A percentile compares a stretch with the other conserved stretches of the same genome.
phyloP scores from a whole-genome alignment of 1,140 invertebrate genomes.

The Papilio polytes region DNA sequence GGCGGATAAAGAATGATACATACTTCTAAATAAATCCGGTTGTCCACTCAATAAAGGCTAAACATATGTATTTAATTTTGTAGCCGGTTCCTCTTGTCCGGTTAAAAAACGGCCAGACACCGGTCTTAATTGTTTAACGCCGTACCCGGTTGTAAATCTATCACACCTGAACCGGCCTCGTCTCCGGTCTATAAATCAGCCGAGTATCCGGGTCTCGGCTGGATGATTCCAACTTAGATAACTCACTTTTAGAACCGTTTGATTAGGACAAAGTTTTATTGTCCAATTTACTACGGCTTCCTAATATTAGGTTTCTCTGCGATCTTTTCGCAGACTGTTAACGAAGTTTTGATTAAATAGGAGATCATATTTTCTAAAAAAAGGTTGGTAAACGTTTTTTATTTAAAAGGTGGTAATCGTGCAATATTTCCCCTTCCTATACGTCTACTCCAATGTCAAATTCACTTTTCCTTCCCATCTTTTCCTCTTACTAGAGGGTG shows the following conservation, averaged over 20 bases:
- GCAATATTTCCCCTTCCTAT: too few species aligned
- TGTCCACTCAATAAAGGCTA: not conserved
- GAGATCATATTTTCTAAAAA: not conserved
- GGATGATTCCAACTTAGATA: slow-evolving; percentile 61
- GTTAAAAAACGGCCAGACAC: slow-evolving; percentile 44
- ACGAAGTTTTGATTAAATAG: slow-evolving; percentile 15
- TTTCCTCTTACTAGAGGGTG: too few species aligned
- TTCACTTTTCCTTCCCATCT: too few species aligned
- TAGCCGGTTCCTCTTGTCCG: slow-evolving; percentile 30
- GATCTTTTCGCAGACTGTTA: not conserved
- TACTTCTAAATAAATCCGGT: not conserved
- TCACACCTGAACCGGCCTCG: slow-evolving; percentile 58
- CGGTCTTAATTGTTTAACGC: slow-evolving; percentile 46
- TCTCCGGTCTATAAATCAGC: slow-evolving; percentile 63
- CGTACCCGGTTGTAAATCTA: slow-evolving; percentile 60
- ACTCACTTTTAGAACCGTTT: slow-evolving; percentile 56
- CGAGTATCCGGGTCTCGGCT: slow-evolving; percentile 42
- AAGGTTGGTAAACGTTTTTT: too few species aligned
- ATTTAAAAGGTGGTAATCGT: too few species aligned
- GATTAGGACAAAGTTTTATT: slow-evolving; percentile 50
- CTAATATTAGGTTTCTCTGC: slow-evolving; percentile 11
- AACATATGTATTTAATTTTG: slow-evolving; percentile 32
- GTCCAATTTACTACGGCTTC: slow-evolving; percentile 36
- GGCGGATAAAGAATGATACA: too few species aligned
- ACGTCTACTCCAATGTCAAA: too few species aligned